A percentile compares a stretch with the other conserved stretches of the same genome.
Evolutionary conservation across 2,888 invertebrate genomes (phyloP).

Genomic region (Agrotis clavis): DNA sequence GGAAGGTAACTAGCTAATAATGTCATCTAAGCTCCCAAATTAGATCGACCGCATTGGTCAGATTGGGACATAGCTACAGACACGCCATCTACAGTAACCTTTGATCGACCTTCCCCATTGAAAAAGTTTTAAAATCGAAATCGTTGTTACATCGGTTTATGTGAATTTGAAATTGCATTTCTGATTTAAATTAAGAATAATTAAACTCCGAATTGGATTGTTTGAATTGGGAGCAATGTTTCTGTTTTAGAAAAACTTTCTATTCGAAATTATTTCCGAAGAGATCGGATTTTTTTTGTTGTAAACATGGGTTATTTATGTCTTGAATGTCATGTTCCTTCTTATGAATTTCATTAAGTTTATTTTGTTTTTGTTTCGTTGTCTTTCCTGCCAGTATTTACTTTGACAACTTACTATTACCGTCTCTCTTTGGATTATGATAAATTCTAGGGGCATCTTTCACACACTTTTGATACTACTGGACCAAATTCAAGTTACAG

Average conservation of each 20-base stretch:
- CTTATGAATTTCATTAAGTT: slow-evolving; percentile 69
- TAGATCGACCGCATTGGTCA: slow-evolving; percentile 6
- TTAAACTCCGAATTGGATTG: slow-evolving; percentile 34
- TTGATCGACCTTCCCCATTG: slow-evolving; percentile 22
- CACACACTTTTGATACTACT: slow-evolving; percentile 45
- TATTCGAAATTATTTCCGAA: slow-evolving; percentile 49
- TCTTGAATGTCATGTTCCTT: slow-evolving; percentile 68
- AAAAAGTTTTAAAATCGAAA: slow-evolving; percentile 59
- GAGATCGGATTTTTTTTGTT: slow-evolving; percentile 63
- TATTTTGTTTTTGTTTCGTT: slow-evolving; percentile 61
- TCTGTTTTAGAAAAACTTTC: slow-evolving; percentile 50
- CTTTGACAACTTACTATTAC: slow-evolving; percentile 50
- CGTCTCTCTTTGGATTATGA: slow-evolving; percentile 57
- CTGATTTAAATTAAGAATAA: slow-evolving; percentile 64
- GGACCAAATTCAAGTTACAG: slow-evolving; percentile 56
- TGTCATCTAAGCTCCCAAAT: no score
- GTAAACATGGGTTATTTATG: slow-evolving; percentile 45
- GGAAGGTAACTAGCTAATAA: not conserved
- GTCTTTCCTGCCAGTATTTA: slow-evolving; percentile 69
- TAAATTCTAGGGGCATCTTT: slow-evolving; percentile 64
- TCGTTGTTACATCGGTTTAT: slow-evolving; percentile 56
- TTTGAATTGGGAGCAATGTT: slow-evolving; percentile 43
- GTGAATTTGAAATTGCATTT: slow-evolving; percentile 66
- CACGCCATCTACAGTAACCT: not conserved
- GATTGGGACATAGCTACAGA: not conserved